Base-by-base conservation (phyloP, 2,888 invertebrate species). In the Athalia cordata region DNA sequence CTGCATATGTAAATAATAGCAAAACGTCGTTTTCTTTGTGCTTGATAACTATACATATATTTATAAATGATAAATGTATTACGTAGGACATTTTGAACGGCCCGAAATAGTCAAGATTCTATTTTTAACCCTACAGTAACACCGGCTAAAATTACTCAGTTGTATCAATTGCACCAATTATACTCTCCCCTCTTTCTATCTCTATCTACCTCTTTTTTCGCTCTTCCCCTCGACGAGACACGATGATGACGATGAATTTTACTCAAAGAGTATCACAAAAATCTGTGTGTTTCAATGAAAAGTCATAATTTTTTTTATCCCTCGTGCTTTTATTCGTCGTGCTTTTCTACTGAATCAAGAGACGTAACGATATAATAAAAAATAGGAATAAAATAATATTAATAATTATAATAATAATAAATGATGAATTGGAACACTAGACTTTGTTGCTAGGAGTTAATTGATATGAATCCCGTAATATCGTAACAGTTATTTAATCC, bases 121-220 rank as follows among this genome's bases (percentile, higher is more conserved):
- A 75, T 75, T 75, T 75, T 62, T 75, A 75, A 64, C 61, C 62
- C 49, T 62, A 75, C 62, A 75, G 75, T 75, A 75, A 75, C 62
- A 64, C 75, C 61, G 75, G 47, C 64, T 75, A 75, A 75, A 75
- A 75, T 75, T 75, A 75, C 47, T 62, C 64, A 61, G 75, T 61
- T 75, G 75, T 75, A 75, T 75, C 75, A 75, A 75, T 75, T 75
- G 75, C 75, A 75, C 75, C 75, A 75, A 75, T 75, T 75, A 72
- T 72, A 75, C 75, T 43, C 62, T 13, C 75, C 45, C 67, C 49
- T 52, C 29, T 8, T 52, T 9, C n/a, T 45, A 15, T 29, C 3
- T 72, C 72, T 45, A 47, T 68, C 8, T 52, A 8, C 43, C 52
- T 8, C n/a, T 55, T 29, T 68, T 29, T 55, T 15, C 52, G 29